Conservation (phyloP, 1,140 invertebrate genomes). For the Megathymus violae region DNA sequence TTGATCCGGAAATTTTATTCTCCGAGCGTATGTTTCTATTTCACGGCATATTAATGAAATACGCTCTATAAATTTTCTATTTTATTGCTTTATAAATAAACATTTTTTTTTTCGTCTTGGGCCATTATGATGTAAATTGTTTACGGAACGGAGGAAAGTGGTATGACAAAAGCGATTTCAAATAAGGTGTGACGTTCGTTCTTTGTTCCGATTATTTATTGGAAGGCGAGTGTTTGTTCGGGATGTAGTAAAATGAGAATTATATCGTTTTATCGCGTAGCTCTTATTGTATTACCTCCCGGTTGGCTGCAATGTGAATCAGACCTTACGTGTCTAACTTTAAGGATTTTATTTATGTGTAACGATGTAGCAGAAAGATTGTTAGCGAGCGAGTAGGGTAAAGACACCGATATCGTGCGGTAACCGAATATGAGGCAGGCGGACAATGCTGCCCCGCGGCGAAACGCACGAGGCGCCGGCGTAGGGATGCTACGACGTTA, state of each 20-base stretch:
- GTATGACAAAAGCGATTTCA: conserved; percentile 67
- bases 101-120: conserved; percentile 39
- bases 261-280: conserved; percentile 56
- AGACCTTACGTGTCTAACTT: conserved; percentile 7
- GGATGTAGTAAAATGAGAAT: conserved; percentile 77
- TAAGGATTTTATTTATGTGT: conserved; percentile 41
- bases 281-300: conserved; percentile 20
- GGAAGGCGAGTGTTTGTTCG: conserved; percentile 62
- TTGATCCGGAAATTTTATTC: conserved; percentile 35
- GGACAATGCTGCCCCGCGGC: conserved; percentile 75
- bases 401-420: conserved; percentile 70
- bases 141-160: conserved; percentile 44
- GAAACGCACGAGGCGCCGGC: conserved; percentile 66
- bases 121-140: conserved; percentile 60
- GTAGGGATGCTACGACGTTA: conserved; percentile 45
- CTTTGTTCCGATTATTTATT: conserved; percentile 78
- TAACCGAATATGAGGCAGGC: conserved; percentile 81
- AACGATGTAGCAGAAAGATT: conserved; percentile 39
- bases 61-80: conserved; percentile 52
- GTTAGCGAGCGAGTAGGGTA: conserved; percentile 35
- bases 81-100: conserved; percentile 60
- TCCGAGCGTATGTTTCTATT: conserved; percentile 29
- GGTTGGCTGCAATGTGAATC: not conserved
- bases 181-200: conserved; percentile 74
- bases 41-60: conserved; percentile 59